Evolutionary conservation across 2,113 vertebrate species (phyloP).

Genomic region (Melanotaenia duboulayi): DNA sequence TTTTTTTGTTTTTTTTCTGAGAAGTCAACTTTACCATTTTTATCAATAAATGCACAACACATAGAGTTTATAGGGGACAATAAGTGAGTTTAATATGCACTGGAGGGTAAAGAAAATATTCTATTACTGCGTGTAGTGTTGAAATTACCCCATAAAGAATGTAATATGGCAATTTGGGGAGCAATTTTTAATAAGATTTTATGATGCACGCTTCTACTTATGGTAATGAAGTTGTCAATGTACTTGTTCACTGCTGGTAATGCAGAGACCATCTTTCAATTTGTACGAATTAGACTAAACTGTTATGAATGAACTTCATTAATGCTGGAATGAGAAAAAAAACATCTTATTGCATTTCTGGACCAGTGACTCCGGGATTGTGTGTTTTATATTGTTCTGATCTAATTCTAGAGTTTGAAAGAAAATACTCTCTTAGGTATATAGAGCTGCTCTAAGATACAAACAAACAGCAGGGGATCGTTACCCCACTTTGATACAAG

Average conservation of each 20-base stretch:
- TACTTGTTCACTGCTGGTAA: constrained; percentile 96
- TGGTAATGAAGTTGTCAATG: constrained; percentile 99
- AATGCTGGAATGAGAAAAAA: constrained; percentile 77
- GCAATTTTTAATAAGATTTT: constrained; percentile 99
- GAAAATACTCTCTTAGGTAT: constrained; percentile 73
- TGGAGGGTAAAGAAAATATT: constrained; percentile 99
- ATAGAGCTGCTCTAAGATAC: constrained; percentile 62
- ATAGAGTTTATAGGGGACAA: constrained; percentile 97
- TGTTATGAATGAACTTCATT: constrained; percentile 87
- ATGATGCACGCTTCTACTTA: constrained; percentile 97
- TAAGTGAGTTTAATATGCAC: constrained; percentile 99
- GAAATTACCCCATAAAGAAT: constrained; percentile 99
- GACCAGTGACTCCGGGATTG: constrained; percentile 76
- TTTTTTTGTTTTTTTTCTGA: constrained; percentile 38
- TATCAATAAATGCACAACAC: constrained; percentile 84
- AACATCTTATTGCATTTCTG: constrained; percentile 78
- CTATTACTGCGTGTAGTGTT: constrained; percentile 97
- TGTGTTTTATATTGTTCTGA: constrained; percentile 79
- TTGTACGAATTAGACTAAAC: constrained; percentile 88
- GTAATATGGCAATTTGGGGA: constrained; percentile 98
- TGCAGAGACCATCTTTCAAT: constrained; percentile 90
- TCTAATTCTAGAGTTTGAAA: constrained; percentile 76
- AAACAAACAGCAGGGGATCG: constrained; percentile 78
- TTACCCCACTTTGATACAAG: constrained; percentile 68
- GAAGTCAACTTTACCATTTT: constrained; percentile 70